Evolutionary conservation across 2,888 invertebrate species (phyloP).

Genomic region (Galerucella pusilla): DNA sequence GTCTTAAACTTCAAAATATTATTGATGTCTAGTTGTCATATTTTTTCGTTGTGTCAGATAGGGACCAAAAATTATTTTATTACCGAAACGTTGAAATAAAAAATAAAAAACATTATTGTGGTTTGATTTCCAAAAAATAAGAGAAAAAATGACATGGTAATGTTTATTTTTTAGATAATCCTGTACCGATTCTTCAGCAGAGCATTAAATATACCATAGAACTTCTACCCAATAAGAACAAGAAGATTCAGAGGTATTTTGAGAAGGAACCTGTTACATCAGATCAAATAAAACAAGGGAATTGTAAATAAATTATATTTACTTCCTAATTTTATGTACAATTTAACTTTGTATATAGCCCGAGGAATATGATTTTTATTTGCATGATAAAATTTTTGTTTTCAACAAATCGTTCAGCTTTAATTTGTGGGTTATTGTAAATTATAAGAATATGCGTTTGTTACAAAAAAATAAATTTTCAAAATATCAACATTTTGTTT

Average conservation of each 20-base stretch:
- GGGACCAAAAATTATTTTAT: too few relatives aligned
- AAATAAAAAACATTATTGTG: too few relatives aligned
- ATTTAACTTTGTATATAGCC: background rate
- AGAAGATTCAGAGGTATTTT: slow-evolving; percentile 7
- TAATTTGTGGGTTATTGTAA: background rate
- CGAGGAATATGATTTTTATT: background rate
- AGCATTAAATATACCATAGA: slow-evolving; percentile 24
- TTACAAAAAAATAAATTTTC: background rate
- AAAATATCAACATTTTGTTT: background rate
- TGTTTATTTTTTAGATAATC: slow-evolving; percentile 34
- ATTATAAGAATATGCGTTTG: background rate
- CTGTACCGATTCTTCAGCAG: slow-evolving; percentile 31
- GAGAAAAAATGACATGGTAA: too few relatives aligned
- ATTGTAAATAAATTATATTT: slow-evolving; percentile 7
- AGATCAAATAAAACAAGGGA: slow-evolving; percentile 7
- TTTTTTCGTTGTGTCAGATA: too few relatives aligned
- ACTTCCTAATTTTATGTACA: slow-evolving; percentile 14
- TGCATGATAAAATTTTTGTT: too few relatives aligned
- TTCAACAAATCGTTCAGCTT: background rate
- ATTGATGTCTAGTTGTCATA: too few relatives aligned
- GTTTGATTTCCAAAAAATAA: too few relatives aligned
- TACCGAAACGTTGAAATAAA: too few relatives aligned
- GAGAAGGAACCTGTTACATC: background rate
- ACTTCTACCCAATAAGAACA: slow-evolving; percentile 20
- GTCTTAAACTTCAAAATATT: too few relatives aligned